Conservation (phyloP, 2,797 vertebrate species). For the Pogonophryne albipinna region DNA sequence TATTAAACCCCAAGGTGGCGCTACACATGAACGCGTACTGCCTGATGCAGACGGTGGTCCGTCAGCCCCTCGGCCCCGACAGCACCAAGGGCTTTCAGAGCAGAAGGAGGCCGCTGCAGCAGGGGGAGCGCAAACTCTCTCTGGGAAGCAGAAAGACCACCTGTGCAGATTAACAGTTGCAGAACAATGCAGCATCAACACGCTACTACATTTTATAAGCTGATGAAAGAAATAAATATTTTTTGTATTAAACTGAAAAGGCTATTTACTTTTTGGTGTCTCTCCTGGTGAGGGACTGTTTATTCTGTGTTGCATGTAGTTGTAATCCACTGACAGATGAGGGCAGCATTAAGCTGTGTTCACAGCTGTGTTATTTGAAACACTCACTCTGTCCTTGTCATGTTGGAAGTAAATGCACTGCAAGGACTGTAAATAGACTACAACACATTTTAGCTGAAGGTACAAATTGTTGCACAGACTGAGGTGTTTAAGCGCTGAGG, state of each 20-base stretch:
- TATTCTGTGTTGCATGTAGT: conserved; percentile 48
- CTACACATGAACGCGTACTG: background rate
- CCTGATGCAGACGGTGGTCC: conserved; percentile 44
- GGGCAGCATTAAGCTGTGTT: conserved; percentile 71
- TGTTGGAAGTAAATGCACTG: conserved; percentile 24
- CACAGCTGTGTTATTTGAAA: conserved; percentile 12
- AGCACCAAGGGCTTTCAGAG: conserved; percentile 76
- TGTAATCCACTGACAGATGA: conserved; percentile 54
- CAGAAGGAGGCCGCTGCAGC: conserved; percentile 63
- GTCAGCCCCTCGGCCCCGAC: conserved; percentile 75
- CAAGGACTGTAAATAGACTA: background rate
- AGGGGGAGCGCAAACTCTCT: conserved; percentile 32
- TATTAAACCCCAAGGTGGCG: conserved; percentile 31
- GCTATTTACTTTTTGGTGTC: background rate
- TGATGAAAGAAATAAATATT: conserved; percentile 9
- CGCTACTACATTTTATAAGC: background rate
- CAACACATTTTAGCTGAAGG: conserved; percentile 21
- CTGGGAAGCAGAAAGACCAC: background rate
- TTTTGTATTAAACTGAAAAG: conserved; percentile 21
- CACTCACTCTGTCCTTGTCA: conserved; percentile 17
- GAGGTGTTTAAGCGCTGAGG: conserved; percentile 10
- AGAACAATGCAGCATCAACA: background rate
- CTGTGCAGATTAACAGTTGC: background rate
- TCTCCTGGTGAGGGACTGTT: conserved; percentile 15
- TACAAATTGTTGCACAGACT: conserved; percentile 24